Base-by-base conservation (phyloP, 2,113 vertebrate species). In the Terrapene triunguis region DNA sequence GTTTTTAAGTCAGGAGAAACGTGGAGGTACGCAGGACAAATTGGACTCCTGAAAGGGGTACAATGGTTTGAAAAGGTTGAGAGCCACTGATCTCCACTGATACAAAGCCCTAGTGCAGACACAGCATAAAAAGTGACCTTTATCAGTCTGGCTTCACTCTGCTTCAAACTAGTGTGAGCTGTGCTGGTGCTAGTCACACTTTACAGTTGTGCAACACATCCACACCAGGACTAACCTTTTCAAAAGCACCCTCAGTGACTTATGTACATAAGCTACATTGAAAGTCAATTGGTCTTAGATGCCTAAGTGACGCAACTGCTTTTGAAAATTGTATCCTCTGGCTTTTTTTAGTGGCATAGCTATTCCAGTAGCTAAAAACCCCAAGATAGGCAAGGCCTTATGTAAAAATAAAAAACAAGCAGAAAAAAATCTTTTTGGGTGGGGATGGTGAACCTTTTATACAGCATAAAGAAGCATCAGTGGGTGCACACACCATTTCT, bases 151-250 rank as follows among this genome's bases (percentile, higher is more conserved):
- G 57, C 57, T 91, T 92, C 65, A 47, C 9, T 24, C 24, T 6
- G 24, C 22, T 76, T 44, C 22, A 76, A 76, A 76, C 2, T 6
- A 76, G 10, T 22, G 5, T 12, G 25, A 65, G 32, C 42, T 72
- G 1, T 1, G 72, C 85, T 86, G 72, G 90, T 1, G 22, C 38
- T 81, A 85, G 59, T 55, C 84, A 89, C 59, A 69, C 69, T 38
- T 19, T 21, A 35, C 35, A n/a, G 35, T 96, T 90, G 76, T 87
- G 86, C 76, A 97, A 96, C 2, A 6, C 5, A 19, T 54, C 29
- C 85, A 80, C 84, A 89, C 6, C 35, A 50, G 47, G 91, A 1
- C 1, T 54, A 47, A 47, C 54, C 17, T 85, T 89, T 87, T 81
- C 57, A n/a, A 27, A 80, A 2, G 29, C 2, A 38, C n/a, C 87